A percentile compares a stretch with the other conserved stretches of the same genome.
phyloP scores from a whole-genome alignment of 2,113 vertebrate genomes.

The Dissostichus mawsoni region DNA sequence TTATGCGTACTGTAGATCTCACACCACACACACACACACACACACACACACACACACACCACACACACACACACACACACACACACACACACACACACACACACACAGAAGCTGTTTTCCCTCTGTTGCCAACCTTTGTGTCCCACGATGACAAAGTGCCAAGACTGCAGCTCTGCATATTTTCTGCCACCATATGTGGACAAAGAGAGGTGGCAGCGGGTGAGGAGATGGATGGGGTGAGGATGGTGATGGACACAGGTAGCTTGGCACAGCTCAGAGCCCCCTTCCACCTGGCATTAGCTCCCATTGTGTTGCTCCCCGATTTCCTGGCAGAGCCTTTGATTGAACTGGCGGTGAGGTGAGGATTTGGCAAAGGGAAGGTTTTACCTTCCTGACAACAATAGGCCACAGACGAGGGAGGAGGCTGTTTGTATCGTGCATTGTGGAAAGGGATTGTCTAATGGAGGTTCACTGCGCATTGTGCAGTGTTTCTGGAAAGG shows the following conservation, averaged over 20 bases:
- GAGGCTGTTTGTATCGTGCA: constrained; percentile 52
- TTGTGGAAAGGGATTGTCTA: constrained; percentile 66
- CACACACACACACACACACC: too few species aligned
- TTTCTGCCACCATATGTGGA: constrained; percentile 57
- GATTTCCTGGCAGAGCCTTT: constrained; percentile 62
- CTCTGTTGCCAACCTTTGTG: constrained; percentile 62
- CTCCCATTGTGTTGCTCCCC: constrained; percentile 60
- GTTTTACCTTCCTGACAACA: constrained; percentile 72
- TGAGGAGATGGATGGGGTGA: constrained; percentile 55
- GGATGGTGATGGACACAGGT: constrained; percentile 63
- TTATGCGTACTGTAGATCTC: too few species aligned
- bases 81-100: too few species aligned
- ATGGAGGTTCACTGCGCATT: constrained; percentile 67
- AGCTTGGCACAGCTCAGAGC: constrained; percentile 60
- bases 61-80: too few species aligned
- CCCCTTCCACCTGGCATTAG: constrained; percentile 66
- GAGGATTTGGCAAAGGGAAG: constrained; percentile 68
- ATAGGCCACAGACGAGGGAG: constrained; percentile 60
- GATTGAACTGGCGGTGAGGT: constrained; percentile 73
- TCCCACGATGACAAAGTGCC: constrained; percentile 62
- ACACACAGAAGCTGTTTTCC: constrained; percentile 40
- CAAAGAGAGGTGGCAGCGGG: constrained; percentile 62
- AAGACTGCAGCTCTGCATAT: constrained; percentile 63
- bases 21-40: too few species aligned
- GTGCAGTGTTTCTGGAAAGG: constrained; percentile 61